phyloP scores from a whole-genome alignment of 2,888 invertebrate genomes.

The Antheraea yamamai region DNA sequence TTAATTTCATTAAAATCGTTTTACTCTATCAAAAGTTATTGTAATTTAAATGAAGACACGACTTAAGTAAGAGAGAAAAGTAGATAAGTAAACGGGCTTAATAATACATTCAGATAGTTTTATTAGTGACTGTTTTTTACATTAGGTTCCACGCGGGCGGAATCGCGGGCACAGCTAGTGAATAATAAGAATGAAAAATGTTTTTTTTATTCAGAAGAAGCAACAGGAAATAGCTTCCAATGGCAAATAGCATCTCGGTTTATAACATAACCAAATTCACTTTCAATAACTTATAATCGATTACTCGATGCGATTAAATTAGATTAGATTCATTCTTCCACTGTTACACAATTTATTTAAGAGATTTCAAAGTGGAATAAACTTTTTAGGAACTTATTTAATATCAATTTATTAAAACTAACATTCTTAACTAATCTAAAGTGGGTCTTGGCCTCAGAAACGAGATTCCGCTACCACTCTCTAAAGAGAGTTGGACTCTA shows the following conservation, averaged over 20 bases:
- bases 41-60: no score
- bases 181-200: no score
- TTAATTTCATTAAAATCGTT: no score
- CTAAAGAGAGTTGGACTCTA: background rate
- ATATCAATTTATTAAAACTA: background rate
- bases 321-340: background rate
- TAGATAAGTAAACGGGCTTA: no score
- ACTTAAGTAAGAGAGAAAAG: no score
- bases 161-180: no score
- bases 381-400: background rate
- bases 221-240: background rate
- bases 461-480: constrained; percentile 5
- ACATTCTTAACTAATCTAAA: constrained; percentile 1
- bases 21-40: no score
- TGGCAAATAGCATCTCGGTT: background rate
- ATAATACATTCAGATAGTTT: no score
- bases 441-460: constrained; percentile 5
- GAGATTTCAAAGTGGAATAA: background rate
- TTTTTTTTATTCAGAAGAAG: background rate
- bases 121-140: no score
- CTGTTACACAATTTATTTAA: background rate
- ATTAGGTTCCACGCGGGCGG: no score
- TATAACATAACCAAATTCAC: background rate
- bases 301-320: background rate
- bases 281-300: background rate